Conservation (phyloP, 2,113 vertebrate species). For the Chauna torquata region DNA sequence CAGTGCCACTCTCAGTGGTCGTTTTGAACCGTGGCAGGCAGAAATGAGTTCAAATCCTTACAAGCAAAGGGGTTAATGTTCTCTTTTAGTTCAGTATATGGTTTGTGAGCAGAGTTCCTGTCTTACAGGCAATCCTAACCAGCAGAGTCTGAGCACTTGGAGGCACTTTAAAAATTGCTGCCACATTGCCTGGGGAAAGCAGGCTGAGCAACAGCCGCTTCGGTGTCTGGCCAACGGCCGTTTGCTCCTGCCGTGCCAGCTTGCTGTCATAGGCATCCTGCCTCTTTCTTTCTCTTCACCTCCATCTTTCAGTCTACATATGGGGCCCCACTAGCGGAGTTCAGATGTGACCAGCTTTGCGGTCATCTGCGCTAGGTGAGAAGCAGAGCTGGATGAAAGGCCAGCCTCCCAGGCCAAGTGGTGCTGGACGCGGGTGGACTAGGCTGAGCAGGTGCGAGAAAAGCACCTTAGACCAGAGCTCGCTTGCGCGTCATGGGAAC, state of each 20-base stretch:
- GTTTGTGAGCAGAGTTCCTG: conserved; percentile 41
- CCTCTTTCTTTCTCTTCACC: not conserved
- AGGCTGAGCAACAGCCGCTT: not conserved
- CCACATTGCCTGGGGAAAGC: not conserved
- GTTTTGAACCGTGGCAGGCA: conserved; percentile 35
- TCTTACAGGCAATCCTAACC: not conserved
- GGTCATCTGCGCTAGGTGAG: not conserved
- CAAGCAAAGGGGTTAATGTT: conserved; percentile 60
- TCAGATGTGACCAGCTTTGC: not conserved
- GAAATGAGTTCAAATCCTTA: conserved; percentile 69
- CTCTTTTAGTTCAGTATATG: conserved; percentile 40
- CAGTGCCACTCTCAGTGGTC: conserved; percentile 28
- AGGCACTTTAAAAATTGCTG: conserved; percentile 16
- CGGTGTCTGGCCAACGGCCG: not conserved
- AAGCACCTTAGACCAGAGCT: not conserved
- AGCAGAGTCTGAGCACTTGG: conserved; percentile 18
- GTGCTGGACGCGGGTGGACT: not conserved
- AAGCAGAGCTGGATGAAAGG: not conserved
- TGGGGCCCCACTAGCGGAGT: not conserved
- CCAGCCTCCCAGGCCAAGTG: not conserved
- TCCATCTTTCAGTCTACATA: not conserved
- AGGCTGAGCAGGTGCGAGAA: not conserved
- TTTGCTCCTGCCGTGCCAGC: not conserved
- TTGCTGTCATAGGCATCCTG: not conserved
- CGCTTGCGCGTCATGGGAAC: not conserved